Percentiles rank a stretch among this genome's conserved stretches.
phyloP scores from a whole-genome alignment of 2,113 vertebrate genomes.

The Micronycteris hirsuta region DNA sequence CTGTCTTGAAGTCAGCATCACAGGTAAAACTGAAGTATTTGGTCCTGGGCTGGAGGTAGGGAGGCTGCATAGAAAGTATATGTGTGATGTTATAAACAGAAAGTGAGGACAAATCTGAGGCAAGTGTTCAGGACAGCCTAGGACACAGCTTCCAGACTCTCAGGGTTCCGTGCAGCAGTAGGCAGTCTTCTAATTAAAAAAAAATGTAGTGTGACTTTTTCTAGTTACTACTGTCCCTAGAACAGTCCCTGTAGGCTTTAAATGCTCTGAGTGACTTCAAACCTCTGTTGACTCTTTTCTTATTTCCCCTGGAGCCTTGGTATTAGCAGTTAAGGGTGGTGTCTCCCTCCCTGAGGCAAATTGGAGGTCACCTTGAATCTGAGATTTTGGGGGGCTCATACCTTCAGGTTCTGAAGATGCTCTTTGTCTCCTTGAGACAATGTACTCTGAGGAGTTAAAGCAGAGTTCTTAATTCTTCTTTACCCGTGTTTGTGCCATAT shows the following conservation, averaged over 20 bases:
- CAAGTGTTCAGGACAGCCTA: not conserved
- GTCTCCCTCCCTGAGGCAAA: not conserved
- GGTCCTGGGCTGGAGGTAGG: not conserved
- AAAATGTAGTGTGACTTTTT: not conserved
- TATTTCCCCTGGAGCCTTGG: not conserved
- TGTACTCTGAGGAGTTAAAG: not conserved
- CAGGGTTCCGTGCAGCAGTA: not conserved
- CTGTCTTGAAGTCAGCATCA: not conserved
- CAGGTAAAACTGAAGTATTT: not conserved
- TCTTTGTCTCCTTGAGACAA: not conserved
- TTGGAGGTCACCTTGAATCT: not conserved
- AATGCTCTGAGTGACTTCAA: not conserved
- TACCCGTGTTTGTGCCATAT: not conserved
- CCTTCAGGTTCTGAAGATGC: not conserved
- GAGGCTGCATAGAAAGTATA: not conserved
- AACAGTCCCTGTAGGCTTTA: not conserved
- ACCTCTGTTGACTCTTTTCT: not conserved
- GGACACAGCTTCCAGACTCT: not conserved
- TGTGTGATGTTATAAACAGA: not conserved
- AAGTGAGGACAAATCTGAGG: not conserved
- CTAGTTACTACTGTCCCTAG: not conserved
- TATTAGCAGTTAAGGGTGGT: not conserved
- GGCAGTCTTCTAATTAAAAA: not conserved
- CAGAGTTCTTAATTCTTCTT: not conserved
- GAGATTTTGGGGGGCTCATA: not conserved